These are phyloP conservation scores for Nasonia oneida DNA, from an alignment of 2,888 invertebrate genomes.

Conservation along the genomic window DNA sequence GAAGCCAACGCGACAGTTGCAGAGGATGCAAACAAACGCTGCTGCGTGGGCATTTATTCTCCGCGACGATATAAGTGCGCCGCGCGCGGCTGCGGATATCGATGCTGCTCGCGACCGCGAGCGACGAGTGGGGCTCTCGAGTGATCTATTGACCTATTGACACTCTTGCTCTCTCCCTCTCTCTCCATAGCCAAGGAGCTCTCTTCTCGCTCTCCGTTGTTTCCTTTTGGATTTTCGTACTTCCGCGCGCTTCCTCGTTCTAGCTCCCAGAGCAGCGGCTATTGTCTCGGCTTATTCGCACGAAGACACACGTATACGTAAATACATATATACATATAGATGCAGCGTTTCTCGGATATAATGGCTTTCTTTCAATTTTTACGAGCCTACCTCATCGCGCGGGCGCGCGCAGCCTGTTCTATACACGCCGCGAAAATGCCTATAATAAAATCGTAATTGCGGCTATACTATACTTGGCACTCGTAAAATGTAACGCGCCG, in stretches of 20 bases:
- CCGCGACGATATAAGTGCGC: background rate
- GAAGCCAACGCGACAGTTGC: conserved; percentile 32
- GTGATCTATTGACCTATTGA: conserved; percentile 18
- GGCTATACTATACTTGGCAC: conserved; percentile 24
- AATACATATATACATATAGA: background rate
- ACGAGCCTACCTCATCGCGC: background rate
- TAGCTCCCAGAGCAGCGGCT: background rate
- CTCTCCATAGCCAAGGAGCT: background rate
- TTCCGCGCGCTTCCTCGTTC: background rate
- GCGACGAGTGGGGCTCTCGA: background rate
- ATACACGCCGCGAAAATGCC: conserved; percentile 4
- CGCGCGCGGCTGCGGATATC: background rate
- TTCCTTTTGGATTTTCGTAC: background rate
- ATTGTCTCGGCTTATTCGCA: background rate
- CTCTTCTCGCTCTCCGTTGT: background rate
- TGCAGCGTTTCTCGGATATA: background rate
- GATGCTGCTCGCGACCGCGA: background rate
- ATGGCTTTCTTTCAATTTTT: conserved; percentile 34
- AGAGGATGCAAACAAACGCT: conserved; percentile 50
- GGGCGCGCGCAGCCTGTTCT: background rate
- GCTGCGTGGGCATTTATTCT: background rate
- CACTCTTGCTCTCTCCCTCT: background rate
- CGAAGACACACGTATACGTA: background rate
- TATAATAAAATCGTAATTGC: conserved; percentile 45
- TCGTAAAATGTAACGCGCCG: background rate